These are phyloP conservation scores for Lichenostomus cassidix DNA, from an alignment of 2,113 vertebrate genomes.

Conservation along the genomic window DNA sequence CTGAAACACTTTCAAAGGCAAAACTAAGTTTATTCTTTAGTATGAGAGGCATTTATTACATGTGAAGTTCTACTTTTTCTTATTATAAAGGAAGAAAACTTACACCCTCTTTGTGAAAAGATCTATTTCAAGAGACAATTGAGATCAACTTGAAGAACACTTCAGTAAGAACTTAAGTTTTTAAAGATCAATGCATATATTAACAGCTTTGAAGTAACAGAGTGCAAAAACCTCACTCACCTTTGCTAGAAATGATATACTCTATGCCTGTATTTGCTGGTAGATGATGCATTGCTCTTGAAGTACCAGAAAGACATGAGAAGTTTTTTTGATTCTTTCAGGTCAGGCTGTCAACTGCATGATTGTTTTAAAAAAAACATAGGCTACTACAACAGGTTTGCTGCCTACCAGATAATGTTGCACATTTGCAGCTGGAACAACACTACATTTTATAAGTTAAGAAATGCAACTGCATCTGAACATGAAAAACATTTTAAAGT, in stretches of 20 bases:
- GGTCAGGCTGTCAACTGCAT: background rate
- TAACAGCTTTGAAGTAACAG: background rate
- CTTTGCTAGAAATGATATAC: conserved; percentile 43
- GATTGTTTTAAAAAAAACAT: background rate
- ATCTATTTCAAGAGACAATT: conserved; percentile 33
- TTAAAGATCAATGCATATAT: background rate
- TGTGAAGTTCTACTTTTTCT: background rate
- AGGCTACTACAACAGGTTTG: background rate
- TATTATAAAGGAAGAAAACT: background rate
- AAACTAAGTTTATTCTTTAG: background rate
- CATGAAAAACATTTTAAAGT: conserved; percentile 27
- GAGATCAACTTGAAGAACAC: conserved; percentile 30
- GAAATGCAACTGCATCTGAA: conserved; percentile 27
- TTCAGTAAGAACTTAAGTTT: background rate
- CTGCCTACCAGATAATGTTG: background rate
- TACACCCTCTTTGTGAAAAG: background rate
- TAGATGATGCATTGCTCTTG: conserved; percentile 24
- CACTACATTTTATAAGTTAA: background rate
- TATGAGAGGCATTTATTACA: background rate
- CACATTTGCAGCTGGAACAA: conserved; percentile 24
- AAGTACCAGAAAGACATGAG: conserved; percentile 7
- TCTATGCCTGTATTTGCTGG: background rate
- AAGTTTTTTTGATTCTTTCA: background rate
- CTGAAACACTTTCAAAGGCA: background rate
- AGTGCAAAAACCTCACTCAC: conserved; percentile 58